Base-by-base conservation (phyloP, 2,888 invertebrate genomes). In the Podotricha telesiphe region DNA sequence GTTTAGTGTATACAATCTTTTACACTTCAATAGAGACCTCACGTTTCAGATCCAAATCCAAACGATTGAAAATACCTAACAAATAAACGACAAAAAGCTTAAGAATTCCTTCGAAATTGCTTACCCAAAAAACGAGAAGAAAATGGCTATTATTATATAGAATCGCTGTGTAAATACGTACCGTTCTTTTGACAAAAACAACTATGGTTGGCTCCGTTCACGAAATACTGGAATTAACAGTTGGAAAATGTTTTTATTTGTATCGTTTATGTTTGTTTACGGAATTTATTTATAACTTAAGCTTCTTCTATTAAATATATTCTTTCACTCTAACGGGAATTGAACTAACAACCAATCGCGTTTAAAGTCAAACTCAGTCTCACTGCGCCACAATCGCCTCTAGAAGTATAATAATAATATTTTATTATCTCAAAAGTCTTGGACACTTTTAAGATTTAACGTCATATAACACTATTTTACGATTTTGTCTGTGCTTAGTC, bases 161-260 rank as follows among this genome's bases (percentile, higher is more conserved):
- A 75, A 73, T 74, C 65, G 70, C 68, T 75, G 76, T 74, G 75
- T 73, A 76, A 75, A 77, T 71, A 76, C 63, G 63, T 56, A 73
- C 76, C 69, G 70, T 74, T 75, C 34, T 17, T 70, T 55, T 11
- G 7, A 62, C 34, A 47, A 62, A 62, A 48, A 47, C n/a, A n/a
- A 0, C 22, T 45, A 59, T 59, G 22, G 42, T 59, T 45, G 22
- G 42, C 15, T 42, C 8, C 22, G 22, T 22, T 59, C 59, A 59
- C 59, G 22, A 59, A 59, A 22, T 22, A 42, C 42, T 17, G 10
- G 11, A 42, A 42, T 45, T 42, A 22, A 45, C 42, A 42, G 45
- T 42, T 20, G 40, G n/a, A 42, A 20, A 20, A 20, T 5, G 6
- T 22, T 59, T 59, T 59, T 59, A 4, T 59, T 42, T 58, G 55